A percentile compares a stretch with the other conserved stretches of the same genome.
Conservation (phyloP, 2,113 vertebrate genomes). For the Ophthalmolycus amberensis region DNA sequence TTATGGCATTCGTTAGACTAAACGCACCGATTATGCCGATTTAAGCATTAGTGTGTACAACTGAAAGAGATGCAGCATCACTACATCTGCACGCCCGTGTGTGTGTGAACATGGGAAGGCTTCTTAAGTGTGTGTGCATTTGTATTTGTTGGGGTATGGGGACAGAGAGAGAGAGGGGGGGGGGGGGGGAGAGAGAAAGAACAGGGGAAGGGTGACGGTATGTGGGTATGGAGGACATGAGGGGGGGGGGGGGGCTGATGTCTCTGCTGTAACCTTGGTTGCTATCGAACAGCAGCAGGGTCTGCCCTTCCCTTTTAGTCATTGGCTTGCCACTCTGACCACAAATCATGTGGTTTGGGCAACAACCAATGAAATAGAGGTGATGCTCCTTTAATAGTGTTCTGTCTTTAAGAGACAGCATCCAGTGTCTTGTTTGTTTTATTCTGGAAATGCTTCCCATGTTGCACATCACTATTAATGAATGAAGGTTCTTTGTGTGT, state of each 20-base stretch:
- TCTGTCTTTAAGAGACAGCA: constrained; percentile 80
- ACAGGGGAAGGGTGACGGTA: constrained; percentile 35
- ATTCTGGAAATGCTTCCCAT: constrained; percentile 21
- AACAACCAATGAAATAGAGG: constrained; percentile 78
- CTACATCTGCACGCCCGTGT: neutral
- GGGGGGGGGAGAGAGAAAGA: constrained; percentile 4
- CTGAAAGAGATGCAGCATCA: neutral
- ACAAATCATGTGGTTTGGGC: constrained; percentile 77
- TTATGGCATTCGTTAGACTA: constrained; percentile 2
- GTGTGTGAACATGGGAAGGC: constrained; percentile 24
- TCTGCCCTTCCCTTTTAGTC: constrained; percentile 78
- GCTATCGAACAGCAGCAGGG: constrained; percentile 85
- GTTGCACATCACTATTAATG: constrained; percentile 10
- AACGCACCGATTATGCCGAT: neutral
- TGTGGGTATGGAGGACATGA: constrained; percentile 58
- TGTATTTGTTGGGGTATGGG: constrained; percentile 47
- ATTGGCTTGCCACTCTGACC: constrained; percentile 82
- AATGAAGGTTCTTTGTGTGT: constrained; percentile 10
- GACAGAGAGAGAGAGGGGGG: constrained; percentile 13
- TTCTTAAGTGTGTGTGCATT: constrained; percentile 38
- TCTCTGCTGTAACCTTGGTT: constrained; percentile 86
- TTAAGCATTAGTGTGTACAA: neutral
- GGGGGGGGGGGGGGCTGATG: constrained; percentile 74
- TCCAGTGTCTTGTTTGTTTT: constrained; percentile 46
- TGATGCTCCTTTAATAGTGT: constrained; percentile 66